These are phyloP conservation scores for Acestrorhynchus altus DNA, from an alignment of 2,797 vertebrate genomes.

Conservation along the genomic window DNA sequence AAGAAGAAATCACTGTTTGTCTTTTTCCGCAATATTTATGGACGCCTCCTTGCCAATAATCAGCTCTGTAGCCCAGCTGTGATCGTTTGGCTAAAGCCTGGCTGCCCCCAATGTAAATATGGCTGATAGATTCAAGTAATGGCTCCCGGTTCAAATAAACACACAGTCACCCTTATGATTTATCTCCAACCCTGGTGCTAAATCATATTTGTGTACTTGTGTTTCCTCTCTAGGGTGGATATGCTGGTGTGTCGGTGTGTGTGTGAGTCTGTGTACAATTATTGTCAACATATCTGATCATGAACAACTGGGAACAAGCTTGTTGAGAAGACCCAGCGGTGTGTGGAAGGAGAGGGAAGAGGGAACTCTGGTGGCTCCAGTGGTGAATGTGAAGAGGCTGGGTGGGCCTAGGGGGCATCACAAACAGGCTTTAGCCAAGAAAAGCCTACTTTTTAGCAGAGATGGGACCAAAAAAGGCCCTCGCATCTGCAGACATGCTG, in stretches of 20 bases:
- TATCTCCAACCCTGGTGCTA: conserved; percentile 72
- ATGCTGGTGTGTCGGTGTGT: conserved; percentile 20
- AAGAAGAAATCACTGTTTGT: conserved; percentile 60
- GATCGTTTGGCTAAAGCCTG: conserved; percentile 72
- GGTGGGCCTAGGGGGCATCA: conserved; percentile 56
- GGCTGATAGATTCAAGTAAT: conserved; percentile 79
- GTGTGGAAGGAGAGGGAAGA: conserved; percentile 60
- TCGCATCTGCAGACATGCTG: conserved; percentile 64
- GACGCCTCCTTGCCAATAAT: conserved; percentile 49
- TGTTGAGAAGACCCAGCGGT: conserved; percentile 71
- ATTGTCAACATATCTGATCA: conserved; percentile 32
- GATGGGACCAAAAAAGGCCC: conserved; percentile 65
- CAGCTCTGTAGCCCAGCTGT: conserved; percentile 57
- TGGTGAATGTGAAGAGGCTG: neutral
- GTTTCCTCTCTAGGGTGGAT: conserved; percentile 69
- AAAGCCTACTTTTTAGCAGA: conserved; percentile 60
- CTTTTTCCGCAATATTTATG: conserved; percentile 53
- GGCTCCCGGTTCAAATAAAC: conserved; percentile 85
- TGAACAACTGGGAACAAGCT: conserved; percentile 70
- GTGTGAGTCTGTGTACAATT: conserved; percentile 21
- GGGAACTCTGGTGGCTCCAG: conserved; percentile 9
- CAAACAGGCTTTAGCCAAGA: conserved; percentile 53
- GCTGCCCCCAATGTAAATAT: conserved; percentile 78
- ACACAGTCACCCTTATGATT: conserved; percentile 72
- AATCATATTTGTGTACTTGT: conserved; percentile 76